Base-by-base conservation (phyloP, 2,113 vertebrate genomes). In the Myrmophylax atrothorax region DNA sequence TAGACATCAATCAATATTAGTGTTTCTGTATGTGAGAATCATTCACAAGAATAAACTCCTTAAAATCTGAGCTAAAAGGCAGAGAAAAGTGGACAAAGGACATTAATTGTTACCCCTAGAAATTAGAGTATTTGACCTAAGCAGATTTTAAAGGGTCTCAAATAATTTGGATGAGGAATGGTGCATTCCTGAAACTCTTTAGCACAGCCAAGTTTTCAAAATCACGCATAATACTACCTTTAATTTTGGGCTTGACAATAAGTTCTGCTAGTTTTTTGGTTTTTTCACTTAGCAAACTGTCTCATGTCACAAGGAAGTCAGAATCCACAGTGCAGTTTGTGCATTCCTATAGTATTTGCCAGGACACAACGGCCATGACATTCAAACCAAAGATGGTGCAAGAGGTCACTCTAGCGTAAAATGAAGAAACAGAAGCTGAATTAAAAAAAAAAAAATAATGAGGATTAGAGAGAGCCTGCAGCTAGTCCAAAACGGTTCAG, bases 31-130 rank as follows among this genome's bases (percentile, higher is more conserved):
- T 7, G 17, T 17, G 4, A 75, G n/a, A 70, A 56, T 19, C 24
- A 79, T 46, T 79, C 46, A 87, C 13, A 79, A 20, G 29, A 75
- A 83, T 16, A 42, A 90, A 84, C 22, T 59, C 67, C 29, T 66
- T 58, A 67, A 86, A 52, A 37, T 52, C 23, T 72, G 46, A 87
- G 94, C 74, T 91, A 79, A 93, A 96, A 90, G 58, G 31, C 67
- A 94, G 38, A 76, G 77, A 68, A 72, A 75, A 84, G 63, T 47
- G 64, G 47, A 49, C 44, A 92, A 63, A 94, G 49, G 25, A 78
- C 62, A 74, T 75, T 56, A 10, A 55, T 68, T 90, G 88, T 60
- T 73, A 66, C 37, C 60, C 33, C 74, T 80, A 77, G 47, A 38
- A 84, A 89, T 40, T 76, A 76, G 89, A 96, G 72, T 19, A 70